These are phyloP conservation scores for Champsocephalus esox DNA, from an alignment of 2,797 vertebrate species.

Conservation along the genomic window DNA sequence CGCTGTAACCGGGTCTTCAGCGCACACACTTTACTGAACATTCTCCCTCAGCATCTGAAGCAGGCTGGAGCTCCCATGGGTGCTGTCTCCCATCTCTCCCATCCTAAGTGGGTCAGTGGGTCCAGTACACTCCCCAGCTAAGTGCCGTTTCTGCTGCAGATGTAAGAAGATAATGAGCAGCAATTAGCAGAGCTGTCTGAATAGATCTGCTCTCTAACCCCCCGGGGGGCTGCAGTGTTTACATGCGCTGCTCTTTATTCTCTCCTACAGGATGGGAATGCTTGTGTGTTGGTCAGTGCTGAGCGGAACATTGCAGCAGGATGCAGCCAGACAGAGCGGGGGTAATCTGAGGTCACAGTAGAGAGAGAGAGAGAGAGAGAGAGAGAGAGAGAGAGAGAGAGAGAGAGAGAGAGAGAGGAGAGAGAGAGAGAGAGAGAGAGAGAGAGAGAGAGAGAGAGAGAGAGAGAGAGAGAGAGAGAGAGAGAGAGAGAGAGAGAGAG, in stretches of 20 bases:
- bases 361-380: background rate
- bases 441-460: background rate
- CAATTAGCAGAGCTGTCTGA: slow-evolving; percentile 54
- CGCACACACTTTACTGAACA: slow-evolving; percentile 11
- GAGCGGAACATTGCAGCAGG: slow-evolving; percentile 26
- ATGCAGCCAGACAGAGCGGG: slow-evolving; percentile 35
- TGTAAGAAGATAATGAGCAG: slow-evolving; percentile 45
- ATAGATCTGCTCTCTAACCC: slow-evolving; percentile 47
- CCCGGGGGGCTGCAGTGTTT: slow-evolving; percentile 32
- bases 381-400: no score
- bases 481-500: no score
- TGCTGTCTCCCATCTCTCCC: slow-evolving; percentile 10
- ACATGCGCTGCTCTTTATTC: slow-evolving; percentile 22
- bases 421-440: background rate
- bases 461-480: no score
- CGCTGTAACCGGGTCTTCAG: background rate
- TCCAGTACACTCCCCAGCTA: slow-evolving; percentile 34
- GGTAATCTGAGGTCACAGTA: slow-evolving; percentile 54
- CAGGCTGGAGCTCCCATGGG: slow-evolving; percentile 13
- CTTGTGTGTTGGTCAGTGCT: slow-evolving; percentile 8
- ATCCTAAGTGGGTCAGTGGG: slow-evolving; percentile 47
- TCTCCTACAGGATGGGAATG: background rate
- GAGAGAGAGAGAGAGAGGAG: no score
- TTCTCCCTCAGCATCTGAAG: slow-evolving; percentile 24
- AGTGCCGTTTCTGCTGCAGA: slow-evolving; percentile 35